Evolutionary conservation across 2,113 vertebrate genomes (phyloP).

Genomic region (Callopanchax toddi): DNA sequence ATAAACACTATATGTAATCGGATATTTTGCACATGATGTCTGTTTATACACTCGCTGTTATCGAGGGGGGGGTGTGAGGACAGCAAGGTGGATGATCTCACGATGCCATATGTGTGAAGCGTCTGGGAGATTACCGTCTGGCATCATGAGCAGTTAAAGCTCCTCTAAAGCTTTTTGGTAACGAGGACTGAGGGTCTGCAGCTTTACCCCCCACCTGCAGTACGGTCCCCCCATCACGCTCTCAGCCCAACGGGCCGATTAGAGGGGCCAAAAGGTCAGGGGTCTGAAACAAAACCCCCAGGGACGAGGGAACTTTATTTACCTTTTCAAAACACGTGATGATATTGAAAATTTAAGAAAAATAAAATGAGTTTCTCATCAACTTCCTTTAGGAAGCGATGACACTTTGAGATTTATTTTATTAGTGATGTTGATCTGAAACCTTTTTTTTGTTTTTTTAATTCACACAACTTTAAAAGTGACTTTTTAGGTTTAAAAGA

Average conservation of each 20-base stretch:
- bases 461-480: no score
- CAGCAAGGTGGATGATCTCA: conserved; percentile 56
- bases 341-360: background rate
- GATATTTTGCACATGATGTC: conserved; percentile 31
- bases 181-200: conserved; percentile 44
- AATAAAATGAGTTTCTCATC: background rate
- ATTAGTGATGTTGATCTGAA: no score
- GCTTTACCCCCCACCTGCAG: conserved; percentile 47
- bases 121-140: conserved; percentile 75
- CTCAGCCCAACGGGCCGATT: conserved; percentile 41
- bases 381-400: background rate
- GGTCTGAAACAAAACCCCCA: conserved; percentile 28
- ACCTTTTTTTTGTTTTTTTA: no score
- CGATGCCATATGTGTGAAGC: conserved; percentile 71
- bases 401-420: no score
- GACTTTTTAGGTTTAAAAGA: no score
- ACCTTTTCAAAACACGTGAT: background rate
- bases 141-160: conserved; percentile 60
- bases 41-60: conserved; percentile 36
- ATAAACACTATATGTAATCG: conserved; percentile 9
- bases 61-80: background rate
- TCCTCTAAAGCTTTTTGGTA: conserved; percentile 68
- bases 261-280: conserved; percentile 30
- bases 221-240: conserved; percentile 19
- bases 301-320: background rate